These are phyloP conservation scores for Sinelater perroti DNA, from an alignment of 2,888 invertebrate species.

Conservation along the genomic window DNA sequence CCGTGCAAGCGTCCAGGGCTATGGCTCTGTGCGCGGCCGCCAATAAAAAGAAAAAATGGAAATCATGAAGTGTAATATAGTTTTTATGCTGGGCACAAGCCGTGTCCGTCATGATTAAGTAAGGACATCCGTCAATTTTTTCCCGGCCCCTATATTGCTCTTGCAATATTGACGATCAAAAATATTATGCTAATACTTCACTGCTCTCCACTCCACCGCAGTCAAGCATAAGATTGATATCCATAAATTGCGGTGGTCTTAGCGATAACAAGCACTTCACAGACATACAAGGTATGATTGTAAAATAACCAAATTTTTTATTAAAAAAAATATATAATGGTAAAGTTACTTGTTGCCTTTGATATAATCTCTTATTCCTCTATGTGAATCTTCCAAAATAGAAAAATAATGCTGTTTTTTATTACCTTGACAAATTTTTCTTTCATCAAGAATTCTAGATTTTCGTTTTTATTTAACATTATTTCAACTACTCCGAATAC, in stretches of 20 bases:
- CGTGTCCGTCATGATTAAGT: slow-evolving; percentile 45
- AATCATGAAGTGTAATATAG: slow-evolving; percentile 31
- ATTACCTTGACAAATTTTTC: too few species aligned
- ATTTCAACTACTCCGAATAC: too few species aligned
- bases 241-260: too few species aligned
- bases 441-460: too few species aligned
- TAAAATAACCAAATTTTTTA: too few species aligned
- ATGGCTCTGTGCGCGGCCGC: not conserved
- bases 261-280: not conserved
- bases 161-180: slow-evolving; percentile 47
- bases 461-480: too few species aligned
- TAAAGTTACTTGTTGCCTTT: too few species aligned
- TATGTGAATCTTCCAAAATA: too few species aligned
- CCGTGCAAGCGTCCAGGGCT: too few species aligned
- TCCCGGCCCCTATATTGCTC: slow-evolving; percentile 33
- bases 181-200: slow-evolving; percentile 52
- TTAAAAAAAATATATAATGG: too few species aligned
- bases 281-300: not conserved
- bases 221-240: slow-evolving; percentile 43
- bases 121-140: slow-evolving; percentile 39
- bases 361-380: too few species aligned
- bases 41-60: not conserved
- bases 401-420: too few species aligned
- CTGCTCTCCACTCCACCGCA: slow-evolving; percentile 41
- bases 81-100: slow-evolving; percentile 34